These are phyloP conservation scores for Champsocephalus gunnari DNA, from an alignment of 2,797 vertebrate genomes.

Conservation along the genomic window DNA sequence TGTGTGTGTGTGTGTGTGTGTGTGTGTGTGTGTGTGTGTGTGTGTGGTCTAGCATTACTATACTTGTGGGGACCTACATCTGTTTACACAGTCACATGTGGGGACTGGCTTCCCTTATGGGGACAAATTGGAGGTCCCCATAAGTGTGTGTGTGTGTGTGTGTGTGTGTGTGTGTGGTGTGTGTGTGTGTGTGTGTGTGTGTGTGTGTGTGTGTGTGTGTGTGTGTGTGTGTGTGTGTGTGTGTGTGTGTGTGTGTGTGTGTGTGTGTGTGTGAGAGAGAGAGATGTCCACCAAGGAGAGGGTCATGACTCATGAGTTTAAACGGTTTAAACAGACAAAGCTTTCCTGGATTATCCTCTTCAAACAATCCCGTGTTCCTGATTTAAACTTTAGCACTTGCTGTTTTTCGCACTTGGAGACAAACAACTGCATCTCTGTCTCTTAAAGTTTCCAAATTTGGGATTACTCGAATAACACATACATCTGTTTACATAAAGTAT, in stretches of 20 bases:
- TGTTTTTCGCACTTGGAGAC: constrained; percentile 36
- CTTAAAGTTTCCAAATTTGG: no score
- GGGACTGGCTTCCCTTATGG: no score
- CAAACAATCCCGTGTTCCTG: constrained; percentile 43
- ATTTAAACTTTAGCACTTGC: constrained; percentile 57
- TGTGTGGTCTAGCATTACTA: no score
- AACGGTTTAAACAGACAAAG: constrained; percentile 66
- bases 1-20: constrained; percentile 28
- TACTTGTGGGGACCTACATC: no score
- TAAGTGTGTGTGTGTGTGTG: not conserved
- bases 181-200: no score
- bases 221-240: not conserved
- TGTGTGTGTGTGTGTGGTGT: constrained; percentile 23
- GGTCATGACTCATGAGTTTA: constrained; percentile 51
- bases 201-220: no score
- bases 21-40: no score
- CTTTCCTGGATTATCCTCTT: constrained; percentile 64
- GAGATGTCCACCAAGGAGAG: constrained; percentile 49
- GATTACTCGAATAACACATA: no score
- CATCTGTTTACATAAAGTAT: no score
- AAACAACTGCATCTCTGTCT: constrained; percentile 23
- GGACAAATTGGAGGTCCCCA: no score
- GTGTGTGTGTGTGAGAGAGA: constrained; percentile 14
- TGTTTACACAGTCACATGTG: no score
- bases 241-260: constrained; percentile 27